phyloP scores from a whole-genome alignment of 1,140 invertebrate genomes.

The Bicyclus anynana region DNA sequence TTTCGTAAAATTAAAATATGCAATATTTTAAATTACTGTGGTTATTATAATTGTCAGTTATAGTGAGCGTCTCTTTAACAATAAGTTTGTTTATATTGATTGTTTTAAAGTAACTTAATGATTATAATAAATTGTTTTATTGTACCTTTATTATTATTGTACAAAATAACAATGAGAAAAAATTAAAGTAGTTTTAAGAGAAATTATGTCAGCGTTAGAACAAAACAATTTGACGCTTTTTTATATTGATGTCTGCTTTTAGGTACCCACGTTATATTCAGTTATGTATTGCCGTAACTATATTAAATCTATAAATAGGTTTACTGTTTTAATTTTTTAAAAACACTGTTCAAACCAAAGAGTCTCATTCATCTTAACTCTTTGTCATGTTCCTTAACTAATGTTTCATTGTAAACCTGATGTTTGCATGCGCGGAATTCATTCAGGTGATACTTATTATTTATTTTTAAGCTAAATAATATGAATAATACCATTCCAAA shows the following conservation, averaged over 20 bases:
- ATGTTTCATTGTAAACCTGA: constrained; percentile 22
- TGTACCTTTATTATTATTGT: constrained; percentile 73
- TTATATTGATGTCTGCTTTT: constrained; percentile 22
- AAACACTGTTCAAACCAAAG: constrained; percentile 59
- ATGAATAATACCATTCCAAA: constrained; percentile 74
- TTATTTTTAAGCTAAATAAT: constrained; percentile 72
- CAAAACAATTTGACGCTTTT: constrained; percentile 42
- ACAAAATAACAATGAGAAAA: constrained; percentile 69
- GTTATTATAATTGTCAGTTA: constrained; percentile 2
- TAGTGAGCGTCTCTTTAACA: background rate
- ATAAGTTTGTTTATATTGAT: constrained; percentile 50
- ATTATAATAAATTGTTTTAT: constrained; percentile 70
- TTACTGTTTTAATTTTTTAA: constrained; percentile 21
- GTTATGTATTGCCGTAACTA: constrained; percentile 10
- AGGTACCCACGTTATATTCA: constrained; percentile 11
- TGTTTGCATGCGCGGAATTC: constrained; percentile 40
- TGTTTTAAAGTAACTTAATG: constrained; percentile 70
- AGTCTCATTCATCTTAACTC: constrained; percentile 63
- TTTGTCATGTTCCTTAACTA: constrained; percentile 60
- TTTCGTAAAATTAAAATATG: constrained; percentile 37
- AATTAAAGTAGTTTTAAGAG: constrained; percentile 59
- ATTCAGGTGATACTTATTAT: constrained; percentile 58
- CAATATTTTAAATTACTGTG: constrained; percentile 21
- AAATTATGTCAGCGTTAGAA: constrained; percentile 36
- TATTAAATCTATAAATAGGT: constrained; percentile 21